Percentiles rank a stretch among this genome's conserved stretches.
Evolutionary conservation across 2,113 vertebrate species (phyloP).

Genomic region (Taxidea taxus): DNA sequence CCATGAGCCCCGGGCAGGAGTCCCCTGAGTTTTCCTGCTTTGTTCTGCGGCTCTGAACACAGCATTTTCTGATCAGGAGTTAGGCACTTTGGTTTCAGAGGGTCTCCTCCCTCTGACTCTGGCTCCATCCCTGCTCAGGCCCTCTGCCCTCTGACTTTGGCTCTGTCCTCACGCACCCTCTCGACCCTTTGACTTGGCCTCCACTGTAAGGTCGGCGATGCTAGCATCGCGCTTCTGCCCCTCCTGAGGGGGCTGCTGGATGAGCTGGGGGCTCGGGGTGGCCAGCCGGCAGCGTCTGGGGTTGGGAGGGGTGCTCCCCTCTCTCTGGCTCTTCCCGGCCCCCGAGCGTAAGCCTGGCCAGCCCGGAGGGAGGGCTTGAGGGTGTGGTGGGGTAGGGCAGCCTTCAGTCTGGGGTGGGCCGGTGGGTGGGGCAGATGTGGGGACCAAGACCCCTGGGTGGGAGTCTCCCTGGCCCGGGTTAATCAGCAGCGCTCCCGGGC

Average conservation of each 20-base stretch:
- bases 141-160: neutral
- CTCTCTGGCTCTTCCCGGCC: neutral
- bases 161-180: neutral
- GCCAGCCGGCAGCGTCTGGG: rapidly evolving
- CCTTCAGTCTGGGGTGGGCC: too few relatives aligned
- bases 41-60: neutral
- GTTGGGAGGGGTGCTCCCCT: neutral
- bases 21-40: too few relatives aligned
- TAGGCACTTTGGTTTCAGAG: neutral
- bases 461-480: neutral
- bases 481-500: neutral
- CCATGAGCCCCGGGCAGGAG: rapidly evolving
- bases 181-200: neutral
- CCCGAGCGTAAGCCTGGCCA: neutral
- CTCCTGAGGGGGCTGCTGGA: neutral
- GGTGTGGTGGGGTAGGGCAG: rapidly evolving
- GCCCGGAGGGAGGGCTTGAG: neutral
- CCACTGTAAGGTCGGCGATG: neutral
- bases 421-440: neutral
- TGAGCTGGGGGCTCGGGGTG: neutral
- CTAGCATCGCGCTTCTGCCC: rapidly evolving
- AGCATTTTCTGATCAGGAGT: neutral
- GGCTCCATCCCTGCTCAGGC: too few relatives aligned
- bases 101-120: too few relatives aligned
- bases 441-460: neutral